phyloP scores from a whole-genome alignment of 1,140 invertebrate genomes.

The Nautilus pompilius region DNA sequence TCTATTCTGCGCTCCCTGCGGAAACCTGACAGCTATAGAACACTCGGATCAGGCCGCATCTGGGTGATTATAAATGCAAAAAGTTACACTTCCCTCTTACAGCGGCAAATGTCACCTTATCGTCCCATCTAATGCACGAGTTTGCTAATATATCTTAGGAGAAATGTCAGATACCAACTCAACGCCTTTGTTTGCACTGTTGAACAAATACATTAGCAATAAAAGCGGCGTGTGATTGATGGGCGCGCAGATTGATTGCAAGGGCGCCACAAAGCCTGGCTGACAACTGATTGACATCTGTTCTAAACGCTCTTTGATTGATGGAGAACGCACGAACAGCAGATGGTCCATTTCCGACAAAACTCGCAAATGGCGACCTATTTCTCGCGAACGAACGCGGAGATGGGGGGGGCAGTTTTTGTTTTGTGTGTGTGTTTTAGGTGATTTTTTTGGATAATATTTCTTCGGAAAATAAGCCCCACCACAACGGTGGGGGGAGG shows the following conservation, averaged over 20 bases:
- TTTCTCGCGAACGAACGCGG: too few relatives aligned
- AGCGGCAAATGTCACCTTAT: constrained; percentile 28
- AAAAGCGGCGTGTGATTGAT: constrained; percentile 50
- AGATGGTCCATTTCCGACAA: constrained; percentile 30
- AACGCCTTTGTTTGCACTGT: constrained; percentile 45
- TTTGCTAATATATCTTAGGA: constrained; percentile 37
- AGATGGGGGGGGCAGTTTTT: too few relatives aligned
- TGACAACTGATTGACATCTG: constrained; percentile 55
- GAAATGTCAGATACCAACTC: constrained; percentile 38
- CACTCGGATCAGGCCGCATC: constrained; percentile 6
- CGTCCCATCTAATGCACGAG: constrained; percentile 34
- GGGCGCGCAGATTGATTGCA: constrained; percentile 49
- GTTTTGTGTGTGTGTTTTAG: too few relatives aligned
- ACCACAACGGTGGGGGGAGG: too few relatives aligned
- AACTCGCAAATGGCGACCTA: too few relatives aligned
- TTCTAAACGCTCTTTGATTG: constrained; percentile 53
- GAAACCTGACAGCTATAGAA: constrained; percentile 19
- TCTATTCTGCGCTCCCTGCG: constrained; percentile 17
- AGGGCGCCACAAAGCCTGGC: constrained; percentile 42
- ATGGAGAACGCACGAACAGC: constrained; percentile 50
- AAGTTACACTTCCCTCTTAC: constrained; percentile 15
- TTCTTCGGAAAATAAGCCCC: too few relatives aligned
- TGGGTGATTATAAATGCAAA: constrained; percentile 22
- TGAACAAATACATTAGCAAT: constrained; percentile 52
- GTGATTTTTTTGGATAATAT: too few relatives aligned